Conservation (phyloP, 1,140 invertebrate genomes). For the Drosophila dunni region DNA sequence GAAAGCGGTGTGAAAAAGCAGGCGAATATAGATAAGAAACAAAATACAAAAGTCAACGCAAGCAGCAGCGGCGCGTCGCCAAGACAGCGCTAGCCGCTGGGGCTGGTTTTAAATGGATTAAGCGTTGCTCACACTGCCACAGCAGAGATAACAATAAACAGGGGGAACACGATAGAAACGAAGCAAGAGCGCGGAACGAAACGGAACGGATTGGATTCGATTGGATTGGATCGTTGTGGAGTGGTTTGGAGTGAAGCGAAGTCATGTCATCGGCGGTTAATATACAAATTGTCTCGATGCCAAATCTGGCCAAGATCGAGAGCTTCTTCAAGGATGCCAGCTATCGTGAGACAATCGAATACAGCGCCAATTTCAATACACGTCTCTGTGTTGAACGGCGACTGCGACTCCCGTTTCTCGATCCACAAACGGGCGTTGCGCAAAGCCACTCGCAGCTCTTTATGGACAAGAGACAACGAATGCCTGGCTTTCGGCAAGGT, state of each 20-base stretch:
- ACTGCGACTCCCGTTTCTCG: slow-evolving; percentile 96
- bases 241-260: background rate
- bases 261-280: slow-evolving; percentile 85
- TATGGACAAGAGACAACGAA: slow-evolving; percentile 93
- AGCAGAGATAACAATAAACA: slow-evolving; percentile 45
- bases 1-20: slow-evolving; percentile 54
- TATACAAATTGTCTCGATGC: slow-evolving; percentile 89
- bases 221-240: no score
- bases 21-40: slow-evolving; percentile 58
- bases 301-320: slow-evolving; percentile 91
- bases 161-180: slow-evolving; percentile 20
- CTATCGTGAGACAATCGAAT: slow-evolving; percentile 97
- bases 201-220: slow-evolving; percentile 1
- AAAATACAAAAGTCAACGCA: slow-evolving; percentile 49
- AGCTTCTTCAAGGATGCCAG: slow-evolving; percentile 94
- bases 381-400: slow-evolving; percentile 95
- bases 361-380: slow-evolving; percentile 96
- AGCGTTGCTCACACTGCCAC: slow-evolving; percentile 33
- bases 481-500: slow-evolving; percentile 94
- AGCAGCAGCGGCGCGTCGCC: slow-evolving; percentile 45
- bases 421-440: slow-evolving; percentile 97
- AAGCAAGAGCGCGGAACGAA: slow-evolving; percentile 12
- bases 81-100: slow-evolving; percentile 51
- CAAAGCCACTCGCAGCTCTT: slow-evolving; percentile 97
- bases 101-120: slow-evolving; percentile 55